Evolutionary conservation across 2,888 invertebrate genomes (phyloP), one percentile per base, ranked within the genome.

Genomic region (Oligia latruncula): DNA sequence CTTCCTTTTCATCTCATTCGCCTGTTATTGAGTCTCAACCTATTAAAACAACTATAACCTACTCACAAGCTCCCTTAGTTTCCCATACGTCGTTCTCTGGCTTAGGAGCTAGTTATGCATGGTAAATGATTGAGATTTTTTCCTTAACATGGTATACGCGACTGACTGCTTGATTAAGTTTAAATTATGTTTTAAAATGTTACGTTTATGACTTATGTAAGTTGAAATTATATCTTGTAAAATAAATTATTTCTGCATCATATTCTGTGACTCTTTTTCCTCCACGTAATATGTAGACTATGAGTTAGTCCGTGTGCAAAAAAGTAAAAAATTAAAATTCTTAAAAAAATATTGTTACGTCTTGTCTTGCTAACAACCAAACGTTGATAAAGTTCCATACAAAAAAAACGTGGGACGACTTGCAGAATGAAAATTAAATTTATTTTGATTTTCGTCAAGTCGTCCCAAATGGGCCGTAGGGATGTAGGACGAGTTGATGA

Each of bases 51-150:
- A 84, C 87, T 78, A 83, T 92, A 13, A 86, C 90, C 8, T 91
- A 93, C 81, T 92, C 92, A 6, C 91, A 92, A 62, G 89, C 92
- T 20, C 92, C 93, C 0, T 71, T 87, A 60, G 91, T 92, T 29
- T 92, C 93, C 52, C 94, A 93, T 80, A 91, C 92, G 81, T 91
- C 92, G 46, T 94, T 93, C 79, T 89, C 89, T 72, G 92, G 91
- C 46, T 82, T 92, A 67, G 92, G 92, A 73, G 82, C 90, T 20
- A 92, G 84, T 73, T 93, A 94, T 80, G 87, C 92, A 71, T 95
- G 94, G 93, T 95, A 93, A 91, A 91, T 88, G 52, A 78, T 78
- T 82, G 0, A 80, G 29, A 80, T 89, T 80, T 75, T 78, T 78
- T 84, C 85, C 84, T 82, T 58, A 60, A 85, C 83, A 81, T 88